Evolutionary conservation across 1,140 invertebrate genomes (phyloP).

Genomic region (Amphibalanus amphitrite): DNA sequence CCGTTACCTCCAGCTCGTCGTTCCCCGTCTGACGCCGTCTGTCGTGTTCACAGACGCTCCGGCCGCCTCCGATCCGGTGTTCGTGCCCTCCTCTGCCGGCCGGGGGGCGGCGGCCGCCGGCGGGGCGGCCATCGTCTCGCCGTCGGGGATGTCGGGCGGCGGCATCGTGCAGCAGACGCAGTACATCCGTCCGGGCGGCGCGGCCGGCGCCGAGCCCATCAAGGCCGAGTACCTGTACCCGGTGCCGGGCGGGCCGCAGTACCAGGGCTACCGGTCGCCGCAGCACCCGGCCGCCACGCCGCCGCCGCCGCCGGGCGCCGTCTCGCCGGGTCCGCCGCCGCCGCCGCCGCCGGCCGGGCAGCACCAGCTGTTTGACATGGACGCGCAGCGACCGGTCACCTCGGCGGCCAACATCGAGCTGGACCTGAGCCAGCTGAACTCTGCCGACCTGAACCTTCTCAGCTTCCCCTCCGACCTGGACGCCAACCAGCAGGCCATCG

Average conservation of each 20-base stretch:
- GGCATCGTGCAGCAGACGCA: not conserved
- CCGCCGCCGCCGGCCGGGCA: too few species aligned
- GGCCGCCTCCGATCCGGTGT: not conserved
- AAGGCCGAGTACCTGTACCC: too few species aligned
- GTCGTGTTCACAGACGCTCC: too few species aligned
- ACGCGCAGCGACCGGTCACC: slow-evolving; percentile 16
- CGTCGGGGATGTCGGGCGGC: not conserved
- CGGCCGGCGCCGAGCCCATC: too few species aligned
- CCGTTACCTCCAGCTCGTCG: too few species aligned
- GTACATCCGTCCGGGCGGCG: too few species aligned
- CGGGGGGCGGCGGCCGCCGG: too few species aligned
- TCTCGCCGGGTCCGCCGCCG: too few species aligned
- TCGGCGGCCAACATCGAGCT: slow-evolving; percentile 15
- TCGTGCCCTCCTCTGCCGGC: too few species aligned
- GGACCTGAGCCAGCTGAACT: slow-evolving; percentile 17
- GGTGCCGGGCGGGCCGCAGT: too few species aligned
- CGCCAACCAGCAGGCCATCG: slow-evolving; percentile 20
- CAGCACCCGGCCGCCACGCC: not conserved
- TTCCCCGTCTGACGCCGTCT: too few species aligned
- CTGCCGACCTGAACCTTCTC: slow-evolving; percentile 19
- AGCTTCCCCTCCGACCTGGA: slow-evolving; percentile 20
- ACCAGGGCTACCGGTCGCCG: not conserved
- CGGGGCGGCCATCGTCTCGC: not conserved
- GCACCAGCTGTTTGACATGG: slow-evolving; percentile 15
- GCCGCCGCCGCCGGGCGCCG: too few species aligned